Percentiles rank a stretch among this genome's conserved stretches.
phyloP scores from a whole-genome alignment of 2,888 invertebrate genomes.

The Cetonia aurata region DNA sequence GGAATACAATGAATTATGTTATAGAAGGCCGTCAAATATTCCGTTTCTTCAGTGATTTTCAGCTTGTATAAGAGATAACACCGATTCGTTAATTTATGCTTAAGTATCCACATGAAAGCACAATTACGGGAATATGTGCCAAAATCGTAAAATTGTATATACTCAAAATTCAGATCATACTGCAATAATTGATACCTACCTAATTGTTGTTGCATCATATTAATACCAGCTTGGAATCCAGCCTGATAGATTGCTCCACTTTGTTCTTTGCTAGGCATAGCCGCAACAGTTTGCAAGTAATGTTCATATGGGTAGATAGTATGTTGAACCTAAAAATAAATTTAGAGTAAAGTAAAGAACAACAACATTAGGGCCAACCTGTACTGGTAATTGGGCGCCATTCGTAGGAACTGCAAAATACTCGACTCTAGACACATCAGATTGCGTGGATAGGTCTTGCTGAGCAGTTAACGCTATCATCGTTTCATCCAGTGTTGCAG shows the following conservation, averaged over 20 bases:
- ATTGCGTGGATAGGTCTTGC: slow-evolving; percentile 60
- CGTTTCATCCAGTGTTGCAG: slow-evolving; percentile 64
- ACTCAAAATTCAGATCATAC: slow-evolving; percentile 14
- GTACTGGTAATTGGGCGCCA: slow-evolving; percentile 61
- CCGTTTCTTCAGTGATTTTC: too few relatives aligned
- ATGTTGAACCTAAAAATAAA: slow-evolving; percentile 56
- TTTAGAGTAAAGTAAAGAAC: neutral
- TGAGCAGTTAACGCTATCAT: slow-evolving; percentile 64
- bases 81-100: neutral
- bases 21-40: too few relatives aligned
- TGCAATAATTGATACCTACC: slow-evolving; percentile 47
- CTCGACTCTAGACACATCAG: slow-evolving; percentile 66
- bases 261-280: slow-evolving; percentile 60
- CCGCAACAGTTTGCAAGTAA: slow-evolving; percentile 63
- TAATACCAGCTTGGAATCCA: slow-evolving; percentile 66
- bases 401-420: slow-evolving; percentile 66
- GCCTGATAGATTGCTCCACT: slow-evolving; percentile 62
- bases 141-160: slow-evolving; percentile 22
- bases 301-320: slow-evolving; percentile 65
- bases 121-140: neutral
- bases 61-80: too few relatives aligned
- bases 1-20: too few relatives aligned
- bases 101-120: neutral
- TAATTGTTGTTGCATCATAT: slow-evolving; percentile 63
- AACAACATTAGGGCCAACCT: slow-evolving; percentile 45